A percentile compares a stretch with the other conserved stretches of the same genome.
phyloP scores from a whole-genome alignment of 2,113 vertebrate species.

The Halcyon malimbica region DNA sequence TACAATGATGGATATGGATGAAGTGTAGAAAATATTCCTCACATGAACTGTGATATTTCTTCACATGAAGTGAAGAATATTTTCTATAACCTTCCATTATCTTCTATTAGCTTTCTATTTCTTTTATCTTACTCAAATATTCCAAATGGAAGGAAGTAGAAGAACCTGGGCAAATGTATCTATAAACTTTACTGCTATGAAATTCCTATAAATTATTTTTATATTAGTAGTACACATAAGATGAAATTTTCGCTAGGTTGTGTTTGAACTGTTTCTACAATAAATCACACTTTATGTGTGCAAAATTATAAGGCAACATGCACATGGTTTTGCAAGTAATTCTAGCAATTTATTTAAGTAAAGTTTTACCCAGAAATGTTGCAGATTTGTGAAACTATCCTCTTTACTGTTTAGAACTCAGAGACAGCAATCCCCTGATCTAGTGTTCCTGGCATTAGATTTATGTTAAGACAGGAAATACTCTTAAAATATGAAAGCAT shows the following conservation, averaged over 20 bases:
- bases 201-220: not conserved
- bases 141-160: not conserved
- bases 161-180: not conserved
- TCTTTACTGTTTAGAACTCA: not conserved
- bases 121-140: not conserved
- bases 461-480: not conserved
- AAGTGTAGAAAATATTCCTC: not conserved
- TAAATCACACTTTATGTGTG: not conserved
- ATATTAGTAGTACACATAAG: not conserved
- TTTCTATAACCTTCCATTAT: not conserved
- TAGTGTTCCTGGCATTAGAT: not conserved
- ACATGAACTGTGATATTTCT: not conserved
- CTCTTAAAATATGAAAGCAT: not conserved
- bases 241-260: not conserved
- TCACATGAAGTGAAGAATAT: not conserved
- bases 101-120: not conserved
- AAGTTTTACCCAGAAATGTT: constrained; percentile 1
- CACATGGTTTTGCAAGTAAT: not conserved
- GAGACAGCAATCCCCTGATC: not conserved
- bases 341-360: not conserved
- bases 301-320: not conserved
- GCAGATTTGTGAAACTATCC: not conserved
- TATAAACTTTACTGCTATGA: not conserved
- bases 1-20: not conserved
- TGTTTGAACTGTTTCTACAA: not conserved